Evolutionary conservation across 2,888 invertebrate genomes (phyloP).

Genomic region (Augiades crinisus): DNA sequence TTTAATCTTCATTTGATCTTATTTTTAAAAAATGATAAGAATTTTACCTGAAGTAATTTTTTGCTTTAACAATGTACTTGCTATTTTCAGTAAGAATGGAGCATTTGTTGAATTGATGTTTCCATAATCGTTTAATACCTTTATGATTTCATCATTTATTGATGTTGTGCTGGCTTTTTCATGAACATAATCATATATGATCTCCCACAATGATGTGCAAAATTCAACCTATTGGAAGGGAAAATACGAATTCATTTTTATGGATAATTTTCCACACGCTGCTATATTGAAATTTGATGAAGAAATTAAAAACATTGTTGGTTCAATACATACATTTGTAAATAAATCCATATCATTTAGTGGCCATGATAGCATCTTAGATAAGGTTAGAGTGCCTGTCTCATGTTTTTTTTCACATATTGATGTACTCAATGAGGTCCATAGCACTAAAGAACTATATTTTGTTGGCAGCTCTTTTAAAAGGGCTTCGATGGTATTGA

Average conservation of each 20-base stretch:
- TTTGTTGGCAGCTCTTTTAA: conserved; percentile 39
- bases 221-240: conserved; percentile 42
- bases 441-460: conserved; percentile 45
- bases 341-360: conserved; percentile 41
- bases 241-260: too few species aligned
- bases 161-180: conserved; percentile 33
- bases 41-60: conserved; percentile 36
- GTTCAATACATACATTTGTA: conserved; percentile 46
- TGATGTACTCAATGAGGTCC: conserved; percentile 52
- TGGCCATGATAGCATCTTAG: conserved; percentile 53
- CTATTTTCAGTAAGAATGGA: conserved; percentile 41
- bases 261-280: too few species aligned
- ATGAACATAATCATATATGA: conserved; percentile 39
- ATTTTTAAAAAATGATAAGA: too few species aligned
- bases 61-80: conserved; percentile 43
- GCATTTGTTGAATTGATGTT: conserved; percentile 29
- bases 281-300: too few species aligned
- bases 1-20: too few species aligned
- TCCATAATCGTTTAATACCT: conserved; percentile 27
- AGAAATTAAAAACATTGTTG: too few species aligned
- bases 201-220: conserved; percentile 48
- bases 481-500: conserved; percentile 34
- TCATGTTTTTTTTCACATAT: conserved; percentile 36
- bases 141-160: conserved; percentile 35
- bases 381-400: conserved; percentile 31